phyloP scores from a whole-genome alignment of 2,797 vertebrate species.

The Epinephelus awoara region DNA sequence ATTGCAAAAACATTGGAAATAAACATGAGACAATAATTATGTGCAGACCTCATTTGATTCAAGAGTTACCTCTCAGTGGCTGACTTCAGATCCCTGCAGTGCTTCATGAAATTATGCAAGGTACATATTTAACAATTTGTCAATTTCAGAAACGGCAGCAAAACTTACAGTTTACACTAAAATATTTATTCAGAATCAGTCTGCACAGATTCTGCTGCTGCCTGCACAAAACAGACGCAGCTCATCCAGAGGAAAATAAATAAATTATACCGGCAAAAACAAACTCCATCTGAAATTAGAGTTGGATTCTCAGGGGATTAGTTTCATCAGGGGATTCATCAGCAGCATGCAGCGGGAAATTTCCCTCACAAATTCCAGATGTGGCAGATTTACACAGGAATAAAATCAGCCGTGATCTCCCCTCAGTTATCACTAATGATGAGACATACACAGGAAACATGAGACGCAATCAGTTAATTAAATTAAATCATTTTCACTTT shows the following conservation, averaged over 20 bases:
- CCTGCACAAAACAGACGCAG: neutral
- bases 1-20: neutral
- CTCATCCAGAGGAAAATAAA: conserved; percentile 18
- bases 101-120: neutral
- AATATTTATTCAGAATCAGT: neutral
- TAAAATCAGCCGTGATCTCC: too few relatives aligned
- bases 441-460: too few relatives aligned
- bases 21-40: neutral
- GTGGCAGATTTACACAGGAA: neutral
- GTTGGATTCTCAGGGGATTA: conserved; percentile 25
- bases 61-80: neutral
- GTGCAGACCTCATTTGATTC: neutral
- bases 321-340: conserved; percentile 37
- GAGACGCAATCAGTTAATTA: too few relatives aligned
- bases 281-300: conserved; percentile 35
- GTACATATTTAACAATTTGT: neutral
- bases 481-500: too few relatives aligned
- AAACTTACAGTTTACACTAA: neutral
- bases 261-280: neutral
- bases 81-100: neutral
- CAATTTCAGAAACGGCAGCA: neutral
- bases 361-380: conserved; percentile 37
- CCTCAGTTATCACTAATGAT: too few relatives aligned
- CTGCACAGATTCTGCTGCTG: neutral
- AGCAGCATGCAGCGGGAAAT: conserved; percentile 18